phyloP scores from a whole-genome alignment of 1,140 invertebrate genomes.

The Physella acuta region DNA sequence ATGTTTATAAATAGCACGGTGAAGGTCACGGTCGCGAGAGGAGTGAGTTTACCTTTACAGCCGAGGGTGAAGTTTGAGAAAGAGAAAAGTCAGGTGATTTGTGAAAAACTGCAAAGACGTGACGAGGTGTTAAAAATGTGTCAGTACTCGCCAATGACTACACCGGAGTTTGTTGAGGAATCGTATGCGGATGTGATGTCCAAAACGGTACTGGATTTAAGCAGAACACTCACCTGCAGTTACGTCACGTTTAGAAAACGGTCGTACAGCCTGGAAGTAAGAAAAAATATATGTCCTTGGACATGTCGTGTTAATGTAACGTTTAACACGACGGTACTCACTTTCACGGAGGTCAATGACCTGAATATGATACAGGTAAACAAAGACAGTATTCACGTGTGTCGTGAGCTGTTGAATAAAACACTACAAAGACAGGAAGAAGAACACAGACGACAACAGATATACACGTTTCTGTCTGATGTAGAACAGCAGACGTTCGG shows the following conservation, averaged over 20 bases:
- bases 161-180: too few relatives aligned
- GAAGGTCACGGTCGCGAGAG: not conserved
- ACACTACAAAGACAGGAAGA: not conserved
- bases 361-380: not conserved
- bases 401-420: not conserved
- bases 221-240: not conserved
- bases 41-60: not conserved
- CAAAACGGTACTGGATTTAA: too few relatives aligned
- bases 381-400: not conserved
- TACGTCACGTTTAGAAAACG: not conserved
- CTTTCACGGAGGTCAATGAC: not conserved
- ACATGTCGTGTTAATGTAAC: not conserved
- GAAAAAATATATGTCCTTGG: not conserved
- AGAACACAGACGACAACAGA: not conserved
- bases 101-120: too few relatives aligned
- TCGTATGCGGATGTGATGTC: too few relatives aligned
- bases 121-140: too few relatives aligned
- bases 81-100: not conserved
- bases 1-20: not conserved
- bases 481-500: not conserved
- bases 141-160: too few relatives aligned
- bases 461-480: not conserved
- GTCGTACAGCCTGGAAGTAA: not conserved
- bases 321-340: not conserved
- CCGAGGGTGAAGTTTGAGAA: not conserved